phyloP scores from a whole-genome alignment of 2,888 invertebrate genomes.

The Alcis repandata region DNA sequence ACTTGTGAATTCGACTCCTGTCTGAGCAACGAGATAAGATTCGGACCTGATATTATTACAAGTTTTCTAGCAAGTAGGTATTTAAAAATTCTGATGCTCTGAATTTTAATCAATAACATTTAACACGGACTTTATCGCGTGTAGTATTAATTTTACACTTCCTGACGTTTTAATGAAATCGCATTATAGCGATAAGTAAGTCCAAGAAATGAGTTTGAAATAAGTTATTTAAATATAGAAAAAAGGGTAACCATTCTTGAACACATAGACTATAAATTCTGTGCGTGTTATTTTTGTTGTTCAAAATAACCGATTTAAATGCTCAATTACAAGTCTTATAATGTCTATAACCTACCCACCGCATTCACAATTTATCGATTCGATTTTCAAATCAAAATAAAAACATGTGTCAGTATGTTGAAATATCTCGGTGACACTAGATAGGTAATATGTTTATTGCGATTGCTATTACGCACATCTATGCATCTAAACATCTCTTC shows the following conservation, averaged over 20 bases:
- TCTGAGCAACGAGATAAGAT: no score
- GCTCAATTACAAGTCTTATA: constrained; percentile 10
- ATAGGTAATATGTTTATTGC: no score
- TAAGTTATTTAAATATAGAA: background rate
- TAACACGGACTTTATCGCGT: constrained; percentile 14
- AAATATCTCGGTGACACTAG: constrained; percentile 50
- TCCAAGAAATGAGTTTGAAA: constrained; percentile 3
- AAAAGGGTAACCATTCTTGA: background rate
- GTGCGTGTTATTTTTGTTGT: background rate
- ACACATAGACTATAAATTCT: background rate
- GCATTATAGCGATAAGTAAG: constrained; percentile 19
- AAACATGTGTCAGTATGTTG: constrained; percentile 36
- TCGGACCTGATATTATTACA: no score
- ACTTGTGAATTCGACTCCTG: background rate
- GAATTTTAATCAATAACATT: constrained; percentile 13
- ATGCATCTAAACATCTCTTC: background rate
- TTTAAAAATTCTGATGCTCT: constrained; percentile 2
- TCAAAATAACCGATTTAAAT: constrained; percentile 1
- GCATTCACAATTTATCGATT: constrained; percentile 47
- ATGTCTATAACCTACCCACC: constrained; percentile 39
- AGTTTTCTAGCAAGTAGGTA: background rate
- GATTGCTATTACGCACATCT: constrained; percentile 56
- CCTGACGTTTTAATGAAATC: constrained; percentile 24
- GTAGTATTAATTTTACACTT: constrained; percentile 14
- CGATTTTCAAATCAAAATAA: constrained; percentile 50